Conservation (phyloP, 2,888 invertebrate species). For the Drosophila pseudotalamancana region DNA sequence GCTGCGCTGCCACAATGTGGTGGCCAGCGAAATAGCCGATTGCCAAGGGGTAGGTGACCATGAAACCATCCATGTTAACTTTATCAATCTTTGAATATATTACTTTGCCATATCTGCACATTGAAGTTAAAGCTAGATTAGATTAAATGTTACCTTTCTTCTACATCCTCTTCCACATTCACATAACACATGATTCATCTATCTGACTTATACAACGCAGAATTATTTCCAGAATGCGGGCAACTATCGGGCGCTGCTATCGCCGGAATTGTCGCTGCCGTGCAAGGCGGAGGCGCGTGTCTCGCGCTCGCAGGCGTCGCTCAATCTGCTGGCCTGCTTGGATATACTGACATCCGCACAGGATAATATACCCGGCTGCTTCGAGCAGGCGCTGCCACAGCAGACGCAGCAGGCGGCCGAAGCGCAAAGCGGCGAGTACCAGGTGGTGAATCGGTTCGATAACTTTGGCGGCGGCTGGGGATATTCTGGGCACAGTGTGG, state of each 20-base stretch:
- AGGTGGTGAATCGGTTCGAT: slow-evolving; percentile 93
- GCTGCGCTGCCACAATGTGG: slow-evolving; percentile 92
- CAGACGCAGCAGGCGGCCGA: slow-evolving; percentile 81
- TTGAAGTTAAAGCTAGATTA: too few relatives aligned
- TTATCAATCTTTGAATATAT: neutral
- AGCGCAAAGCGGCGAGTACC: slow-evolving; percentile 82
- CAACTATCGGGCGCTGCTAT: slow-evolving; percentile 87
- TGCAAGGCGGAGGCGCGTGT: slow-evolving; percentile 88
- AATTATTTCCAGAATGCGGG: slow-evolving; percentile 77
- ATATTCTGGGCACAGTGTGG: slow-evolving; percentile 97
- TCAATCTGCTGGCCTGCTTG: slow-evolving; percentile 94
- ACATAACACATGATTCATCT: too few relatives aligned
- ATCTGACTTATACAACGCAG: too few relatives aligned
- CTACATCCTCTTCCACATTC: too few relatives aligned
- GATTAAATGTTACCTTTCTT: too few relatives aligned
- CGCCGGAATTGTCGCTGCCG: slow-evolving; percentile 93
- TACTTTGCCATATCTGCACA: too few relatives aligned
- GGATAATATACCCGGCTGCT: slow-evolving; percentile 86
- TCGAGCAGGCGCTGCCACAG: slow-evolving; percentile 81
- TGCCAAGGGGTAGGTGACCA: slow-evolving; percentile 68
- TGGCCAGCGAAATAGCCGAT: slow-evolving; percentile 88
- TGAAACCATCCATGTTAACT: too few relatives aligned
- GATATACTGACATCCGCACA: slow-evolving; percentile 94
- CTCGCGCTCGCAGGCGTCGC: slow-evolving; percentile 94
- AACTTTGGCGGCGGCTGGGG: slow-evolving; percentile 99